Conservation (phyloP, 1,140 invertebrate genomes). For the Pemphigus obesinymphae region DNA sequence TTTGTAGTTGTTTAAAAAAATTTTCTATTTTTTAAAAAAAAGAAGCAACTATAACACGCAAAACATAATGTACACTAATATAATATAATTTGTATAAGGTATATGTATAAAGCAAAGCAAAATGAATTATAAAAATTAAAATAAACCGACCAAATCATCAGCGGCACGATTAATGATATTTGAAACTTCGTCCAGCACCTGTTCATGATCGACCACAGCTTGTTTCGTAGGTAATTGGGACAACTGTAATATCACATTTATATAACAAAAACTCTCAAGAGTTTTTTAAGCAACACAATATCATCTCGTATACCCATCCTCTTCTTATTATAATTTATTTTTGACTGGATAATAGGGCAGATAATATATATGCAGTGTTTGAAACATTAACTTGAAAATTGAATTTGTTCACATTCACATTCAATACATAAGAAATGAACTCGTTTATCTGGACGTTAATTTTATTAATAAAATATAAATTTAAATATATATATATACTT, state of each 20-base stretch:
- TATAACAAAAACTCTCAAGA: not conserved
- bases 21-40: not conserved
- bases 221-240: slow-evolving; percentile 31
- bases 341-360: slow-evolving; percentile 23
- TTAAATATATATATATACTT: no score
- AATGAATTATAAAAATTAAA: not conserved
- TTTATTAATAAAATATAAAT: no score
- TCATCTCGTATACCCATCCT: not conserved
- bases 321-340: not conserved
- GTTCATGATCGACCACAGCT: not conserved
- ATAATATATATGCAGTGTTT: no score
- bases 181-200: not conserved
- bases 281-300: not conserved
- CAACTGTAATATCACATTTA: slow-evolving; percentile 35
- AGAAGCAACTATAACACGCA: not conserved
- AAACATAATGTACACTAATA: not conserved
- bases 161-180: slow-evolving; percentile 20
- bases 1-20: no score
- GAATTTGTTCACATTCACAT: no score
- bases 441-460: no score
- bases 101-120: not conserved
- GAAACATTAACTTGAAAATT: no score
- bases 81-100: not conserved
- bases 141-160: slow-evolving; percentile 35
- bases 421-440: no score